Base-by-base conservation (phyloP, 2,113 vertebrate species). In the Eretmodus cyanostictus region DNA sequence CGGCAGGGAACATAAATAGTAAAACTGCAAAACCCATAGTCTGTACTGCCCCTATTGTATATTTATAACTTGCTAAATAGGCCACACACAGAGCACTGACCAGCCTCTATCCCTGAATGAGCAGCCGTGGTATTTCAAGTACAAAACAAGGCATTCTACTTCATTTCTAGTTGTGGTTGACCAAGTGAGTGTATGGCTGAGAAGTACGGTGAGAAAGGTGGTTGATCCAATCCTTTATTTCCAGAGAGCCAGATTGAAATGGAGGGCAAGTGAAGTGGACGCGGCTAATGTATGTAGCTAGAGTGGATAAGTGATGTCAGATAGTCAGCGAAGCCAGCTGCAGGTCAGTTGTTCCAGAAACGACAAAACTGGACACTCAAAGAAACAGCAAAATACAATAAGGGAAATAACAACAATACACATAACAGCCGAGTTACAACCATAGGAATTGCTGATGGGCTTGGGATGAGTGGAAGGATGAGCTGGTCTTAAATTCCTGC, bases 21-120 rank as follows among this genome's bases (percentile, higher is more conserved):
- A 29, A 76, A 76, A 76, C 71, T 76, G 42, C 40, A 71, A 71
- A 71, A 29, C 24, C 16, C 40, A 47, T 49, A 19, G 27, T 47
- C 14, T 47, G 42, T 12, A 49, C 14, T 29, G 16, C 24, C 40
- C 13, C 22, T 76, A 17, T 76, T 29, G 24, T 47, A 3, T 47
- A 29, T 29, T 76, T 76, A 6, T 19, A 45, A 76, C 4, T 1
- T 27, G 14, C 22, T 19, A 76, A 76, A 76, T 76, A 29, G 14
- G 22, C 42, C 40, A 47, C 71, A 12, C 24, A 19, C 14, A 47
- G 40, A 76, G 14, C 9, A 29, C 63, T 40, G n/a, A 71, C 11
- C 36, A 42, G 63, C 3, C 16, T 63, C 29, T 63, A 63, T 63
- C 59, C 59, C 63, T 76, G 14, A 47, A 76, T 11, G 22, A 27